Evolutionary conservation across 2,113 vertebrate genomes (phyloP), one percentile per base, ranked within the genome.

Genomic region (Pangasianodon hypophthalmus): DNA sequence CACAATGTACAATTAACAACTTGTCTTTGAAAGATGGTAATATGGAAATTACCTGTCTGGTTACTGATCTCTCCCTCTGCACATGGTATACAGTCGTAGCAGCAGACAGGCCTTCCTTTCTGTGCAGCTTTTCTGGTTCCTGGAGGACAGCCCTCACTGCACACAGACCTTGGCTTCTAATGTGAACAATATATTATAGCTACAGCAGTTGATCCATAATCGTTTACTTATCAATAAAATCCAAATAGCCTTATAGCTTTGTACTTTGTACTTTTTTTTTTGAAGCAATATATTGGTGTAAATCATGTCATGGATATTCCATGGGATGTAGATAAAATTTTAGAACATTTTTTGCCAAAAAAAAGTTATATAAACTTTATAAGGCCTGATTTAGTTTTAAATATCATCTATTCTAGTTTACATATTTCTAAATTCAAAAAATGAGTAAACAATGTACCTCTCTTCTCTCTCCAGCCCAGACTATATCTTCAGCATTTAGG

Each of bases 1-100:
- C 93, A 95, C 6, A 95, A 46, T 62, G 82, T 86, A 16, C 79
- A 87, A 46, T 80, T 92, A 81, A 88, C 13, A 71, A 93, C 90
- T 48, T 88, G 21, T 62, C 50, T 90, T n/a, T 81, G 73, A 3
- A 92, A 16, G 2, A 41, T 79, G n/a, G 29, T 29, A n/a, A 69
- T 37, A 4, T 46, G 87, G 24, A 85, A 26, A 52, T 86, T 92
- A 95, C 94, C 94, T 93, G 92, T 95, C 6, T 85, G 32, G 48
- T 92, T 95, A 48, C 80, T 91, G 91, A 93, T 90, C 90, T 92
- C 93, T 69, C 94, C 93, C n/a, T 94, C 93, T 41, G 93, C 93
- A 93, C 93, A 95, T 46, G 79, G 86, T 85, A 93, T 91, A 87
- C 94, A 95, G 91, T 95, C 93, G 90, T 93, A 95, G 85, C 94